A percentile compares a stretch with the other conserved stretches of the same genome.
phyloP scores from a whole-genome alignment of 2,888 invertebrate genomes.

The Perithous albicinctus region DNA sequence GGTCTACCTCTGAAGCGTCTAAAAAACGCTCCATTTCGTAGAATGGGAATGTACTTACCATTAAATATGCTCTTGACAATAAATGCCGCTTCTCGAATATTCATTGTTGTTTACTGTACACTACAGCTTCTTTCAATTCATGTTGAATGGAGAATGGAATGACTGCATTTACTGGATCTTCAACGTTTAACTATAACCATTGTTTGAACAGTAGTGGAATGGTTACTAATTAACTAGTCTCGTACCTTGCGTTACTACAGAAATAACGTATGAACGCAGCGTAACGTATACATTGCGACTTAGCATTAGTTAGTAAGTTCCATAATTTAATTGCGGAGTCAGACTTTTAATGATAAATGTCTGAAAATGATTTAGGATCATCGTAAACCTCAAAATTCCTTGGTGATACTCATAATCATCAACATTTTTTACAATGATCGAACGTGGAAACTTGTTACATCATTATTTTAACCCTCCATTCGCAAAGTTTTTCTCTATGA shows the following conservation, averaged over 20 bases:
- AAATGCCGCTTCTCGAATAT: background rate
- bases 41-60: background rate
- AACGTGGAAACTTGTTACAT: no score
- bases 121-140: background rate
- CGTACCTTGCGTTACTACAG: background rate
- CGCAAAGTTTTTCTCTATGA: no score
- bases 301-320: no score
- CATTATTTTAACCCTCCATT: no score
- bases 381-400: no score
- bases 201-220: conserved; percentile 12
- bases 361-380: no score
- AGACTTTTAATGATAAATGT: no score
- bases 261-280: background rate
- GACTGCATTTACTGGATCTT: background rate
- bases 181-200: background rate
- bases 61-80: conserved; percentile 9
- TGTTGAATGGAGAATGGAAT: background rate
- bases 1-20: background rate
- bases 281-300: no score
- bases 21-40: background rate
- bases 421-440: no score
- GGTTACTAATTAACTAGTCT: conserved; percentile 28
- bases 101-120: conserved; percentile 20
- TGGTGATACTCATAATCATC: no score
- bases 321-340: no score